These are phyloP conservation scores for Chrysomallon squamiferum DNA, from an alignment of 1,140 invertebrate genomes.

Conservation along the genomic window DNA sequence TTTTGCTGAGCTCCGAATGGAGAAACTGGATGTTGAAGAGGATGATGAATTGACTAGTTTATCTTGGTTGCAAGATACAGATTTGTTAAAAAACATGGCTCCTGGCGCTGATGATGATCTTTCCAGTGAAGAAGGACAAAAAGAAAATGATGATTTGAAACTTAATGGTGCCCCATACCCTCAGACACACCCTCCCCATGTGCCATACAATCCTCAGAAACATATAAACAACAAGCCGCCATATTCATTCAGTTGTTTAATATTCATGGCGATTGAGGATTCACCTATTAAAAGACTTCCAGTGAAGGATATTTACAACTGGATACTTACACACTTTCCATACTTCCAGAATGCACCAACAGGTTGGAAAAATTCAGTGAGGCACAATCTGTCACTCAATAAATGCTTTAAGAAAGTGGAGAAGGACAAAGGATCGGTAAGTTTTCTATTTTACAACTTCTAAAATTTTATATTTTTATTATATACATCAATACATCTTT, in stretches of 20 bases:
- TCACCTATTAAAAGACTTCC: constrained; percentile 86
- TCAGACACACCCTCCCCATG: constrained; percentile 53
- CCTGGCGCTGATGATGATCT: constrained; percentile 37
- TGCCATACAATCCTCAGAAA: constrained; percentile 69
- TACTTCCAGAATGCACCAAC: constrained; percentile 64
- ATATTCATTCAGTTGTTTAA: constrained; percentile 93
- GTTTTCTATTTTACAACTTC: constrained; percentile 35
- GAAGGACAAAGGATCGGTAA: constrained; percentile 71
- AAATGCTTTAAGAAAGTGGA: constrained; percentile 69
- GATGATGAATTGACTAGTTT: constrained; percentile 90
- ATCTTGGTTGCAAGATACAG: constrained; percentile 89
- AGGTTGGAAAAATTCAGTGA: constrained; percentile 69
- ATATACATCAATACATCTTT: no score
- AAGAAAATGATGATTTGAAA: constrained; percentile 34
- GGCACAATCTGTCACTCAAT: constrained; percentile 68
- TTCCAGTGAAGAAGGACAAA: constrained; percentile 38
- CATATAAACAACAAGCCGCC: constrained; percentile 89
- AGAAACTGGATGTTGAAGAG: constrained; percentile 54
- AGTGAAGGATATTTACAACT: constrained; percentile 74
- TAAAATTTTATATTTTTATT: no score
- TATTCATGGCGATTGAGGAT: constrained; percentile 97
- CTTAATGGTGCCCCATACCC: constrained; percentile 17
- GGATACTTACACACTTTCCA: constrained; percentile 63
- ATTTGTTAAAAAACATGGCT: constrained; percentile 75
- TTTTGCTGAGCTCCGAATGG: constrained; percentile 58